Evolutionary conservation across 2,888 invertebrate genomes (phyloP), one percentile per base, ranked within the genome.

Genomic region (Carterocephalus palaemon): DNA sequence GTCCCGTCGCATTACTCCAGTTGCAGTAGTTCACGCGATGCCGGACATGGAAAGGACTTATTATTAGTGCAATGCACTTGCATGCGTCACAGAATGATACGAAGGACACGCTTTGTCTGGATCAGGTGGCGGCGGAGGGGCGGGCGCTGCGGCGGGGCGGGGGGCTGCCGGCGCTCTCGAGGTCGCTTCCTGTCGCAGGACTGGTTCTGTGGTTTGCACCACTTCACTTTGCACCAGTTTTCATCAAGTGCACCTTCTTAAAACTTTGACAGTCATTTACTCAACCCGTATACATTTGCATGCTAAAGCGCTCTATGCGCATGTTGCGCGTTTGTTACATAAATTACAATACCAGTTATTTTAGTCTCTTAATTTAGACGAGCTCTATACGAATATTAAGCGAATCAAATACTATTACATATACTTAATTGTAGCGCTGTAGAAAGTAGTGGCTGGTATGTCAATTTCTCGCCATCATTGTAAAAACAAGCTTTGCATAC

Each of bases 81-180:
- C 63, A 76, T 80, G 81, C 80, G 82, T 82, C 82, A 83, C 67
- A 62, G 64, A 62, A 54, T 54, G 59, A 57, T 62, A 70, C 64
- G 82, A 82, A 82, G 83, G 83, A 82, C 83, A 79, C 71, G 81
- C 81, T 82, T 82, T 82, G 83, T 82, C 82, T 82, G 80, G 80
- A 80, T 76, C 82, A 79, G 79, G 80, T 79, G 80, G 72, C 70
- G 63, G 67, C 52, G 53, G 62, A 62, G 62, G 60, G 56, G 59
- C 39, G 50, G 58, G 47, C 51, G 57, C 47, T 41, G 29, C 15
- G 42, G 37, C 36, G 24, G 40, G 26, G 38, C 48, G 48, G 46
- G 53, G 56, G 49, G 60, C 47, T 57, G 53, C 56, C 51, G 49
- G 50, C 49, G 47, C 47, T 56, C 66, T 68, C 80, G 80, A 81